Base-by-base conservation (phyloP, 2,888 invertebrate genomes). In the Drymonia ruficornis region DNA sequence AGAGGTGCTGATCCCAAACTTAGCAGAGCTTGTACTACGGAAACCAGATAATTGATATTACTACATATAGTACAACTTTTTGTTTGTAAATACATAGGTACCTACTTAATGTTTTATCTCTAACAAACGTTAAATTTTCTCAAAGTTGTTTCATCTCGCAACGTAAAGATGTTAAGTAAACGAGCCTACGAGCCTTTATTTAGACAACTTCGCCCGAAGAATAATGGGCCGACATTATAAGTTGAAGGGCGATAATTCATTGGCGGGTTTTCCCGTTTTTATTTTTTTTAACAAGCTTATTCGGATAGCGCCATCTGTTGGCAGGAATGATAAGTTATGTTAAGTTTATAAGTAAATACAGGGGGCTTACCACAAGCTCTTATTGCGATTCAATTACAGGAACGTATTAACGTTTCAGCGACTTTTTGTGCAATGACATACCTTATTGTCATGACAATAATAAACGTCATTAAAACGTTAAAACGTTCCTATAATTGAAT, bases 221-320 rank as follows among this genome's bases (percentile, higher is more conserved):
- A 52, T 65, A 65, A 66, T 66, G 58, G 55, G 23, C 48, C 34
- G 47, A 51, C 63, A 63, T 66, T 66, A 65, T 61, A 66, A 66
- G 56, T 65, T 65, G 52, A 51, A 51, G 56, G 49, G 48, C 38
- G 50, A 34, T 47, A 50, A 63, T 59, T 63, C 60, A 65, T 63
- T 50, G 56, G 47, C 29, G 46, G 28, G 36, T 38, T 61, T 54
- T 47, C 47, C 47, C 34, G 11, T 1, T 34, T 47, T 34, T 18
- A 13, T 34, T 54, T 49, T 29, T 50, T 49, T 56, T 57, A 56
- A 53, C 59, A 56, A 57, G 47, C 53, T 59, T 53, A 48, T 52
- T 59, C 16, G 48, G 52, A 56, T 15, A 16, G 52, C 47, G 62
- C 54, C 52, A 55, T 57, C 49, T 56, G 59, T 56, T 44, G 49